Evolutionary conservation across 2,113 vertebrate genomes (phyloP).

Genomic region (Euleptes europaea): DNA sequence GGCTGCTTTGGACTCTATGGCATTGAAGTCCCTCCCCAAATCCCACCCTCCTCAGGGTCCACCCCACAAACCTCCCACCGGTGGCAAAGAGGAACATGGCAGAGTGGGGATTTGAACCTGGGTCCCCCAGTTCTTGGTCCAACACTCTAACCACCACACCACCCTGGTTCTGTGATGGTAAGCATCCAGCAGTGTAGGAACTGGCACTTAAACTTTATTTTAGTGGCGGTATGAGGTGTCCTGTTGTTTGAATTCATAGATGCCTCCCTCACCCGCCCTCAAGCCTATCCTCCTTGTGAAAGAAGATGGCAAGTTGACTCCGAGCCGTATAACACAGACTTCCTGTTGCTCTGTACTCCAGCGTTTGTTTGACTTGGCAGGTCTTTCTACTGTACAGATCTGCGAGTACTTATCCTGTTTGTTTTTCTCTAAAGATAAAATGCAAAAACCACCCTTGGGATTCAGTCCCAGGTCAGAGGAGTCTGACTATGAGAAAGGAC

Average conservation of each 20-base stretch:
- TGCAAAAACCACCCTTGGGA: conserved; percentile 33
- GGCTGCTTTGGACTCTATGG: too few relatives aligned
- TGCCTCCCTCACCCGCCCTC: background rate
- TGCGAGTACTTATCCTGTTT: conserved; percentile 46
- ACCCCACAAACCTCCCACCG: too few relatives aligned
- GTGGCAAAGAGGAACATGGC: too few relatives aligned
- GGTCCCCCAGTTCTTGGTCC: too few relatives aligned
- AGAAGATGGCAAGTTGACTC: conserved; percentile 51
- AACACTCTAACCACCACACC: too few relatives aligned
- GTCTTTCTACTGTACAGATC: conserved; percentile 53
- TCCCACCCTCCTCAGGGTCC: too few relatives aligned
- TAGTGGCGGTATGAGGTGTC: background rate
- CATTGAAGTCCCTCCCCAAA: too few relatives aligned
- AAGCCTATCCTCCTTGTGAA: conserved; percentile 27
- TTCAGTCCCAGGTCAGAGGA: conserved; percentile 51
- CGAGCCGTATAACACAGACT: conserved; percentile 42
- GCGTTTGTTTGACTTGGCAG: conserved; percentile 75
- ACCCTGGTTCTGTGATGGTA: background rate
- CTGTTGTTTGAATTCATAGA: background rate
- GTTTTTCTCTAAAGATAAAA: conserved; percentile 60
- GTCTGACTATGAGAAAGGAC: conserved; percentile 71
- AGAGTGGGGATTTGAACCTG: too few relatives aligned
- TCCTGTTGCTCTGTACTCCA: conserved; percentile 77
- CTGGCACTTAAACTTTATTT: background rate
- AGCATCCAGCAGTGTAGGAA: background rate